Conservation (phyloP, 2,888 invertebrate species). For the Netelia inedita region DNA sequence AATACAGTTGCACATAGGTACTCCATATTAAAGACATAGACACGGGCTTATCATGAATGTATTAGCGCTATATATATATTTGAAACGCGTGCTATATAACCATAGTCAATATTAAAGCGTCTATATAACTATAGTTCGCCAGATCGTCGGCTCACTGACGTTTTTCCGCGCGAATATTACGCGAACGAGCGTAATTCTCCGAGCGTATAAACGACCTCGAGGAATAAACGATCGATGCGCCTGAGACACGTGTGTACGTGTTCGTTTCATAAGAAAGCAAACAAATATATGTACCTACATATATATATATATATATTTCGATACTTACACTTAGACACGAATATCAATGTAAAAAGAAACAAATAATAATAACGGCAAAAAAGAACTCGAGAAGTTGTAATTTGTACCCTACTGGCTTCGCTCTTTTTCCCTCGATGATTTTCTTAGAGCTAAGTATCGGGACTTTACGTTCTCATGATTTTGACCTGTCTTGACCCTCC, state of each 20-base stretch:
- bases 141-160: conserved; percentile 12
- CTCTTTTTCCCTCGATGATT: not conserved
- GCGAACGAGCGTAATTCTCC: conserved; percentile 31
- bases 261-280: not conserved
- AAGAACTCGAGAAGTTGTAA: conserved; percentile 61
- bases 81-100: not conserved
- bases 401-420: conserved; percentile 27
- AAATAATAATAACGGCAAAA: not conserved
- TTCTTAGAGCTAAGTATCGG: conserved; percentile 11
- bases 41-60: not conserved
- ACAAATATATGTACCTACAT: not conserved
- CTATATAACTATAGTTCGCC: not conserved
- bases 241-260: not conserved
- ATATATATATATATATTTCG: not conserved
- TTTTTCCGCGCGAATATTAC: conserved; percentile 36
- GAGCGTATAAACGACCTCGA: conserved; percentile 51
- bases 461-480: conserved; percentile 22
- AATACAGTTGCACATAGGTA: not conserved
- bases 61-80: not conserved
- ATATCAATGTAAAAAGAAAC: not conserved
- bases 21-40: not conserved
- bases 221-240: conserved; percentile 31
- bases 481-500: conserved; percentile 8
- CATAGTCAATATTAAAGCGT: not conserved
- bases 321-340: not conserved